Evolutionary conservation across 2,888 invertebrate genomes (phyloP).

Genomic region (Leptinotarsa haldemani): DNA sequence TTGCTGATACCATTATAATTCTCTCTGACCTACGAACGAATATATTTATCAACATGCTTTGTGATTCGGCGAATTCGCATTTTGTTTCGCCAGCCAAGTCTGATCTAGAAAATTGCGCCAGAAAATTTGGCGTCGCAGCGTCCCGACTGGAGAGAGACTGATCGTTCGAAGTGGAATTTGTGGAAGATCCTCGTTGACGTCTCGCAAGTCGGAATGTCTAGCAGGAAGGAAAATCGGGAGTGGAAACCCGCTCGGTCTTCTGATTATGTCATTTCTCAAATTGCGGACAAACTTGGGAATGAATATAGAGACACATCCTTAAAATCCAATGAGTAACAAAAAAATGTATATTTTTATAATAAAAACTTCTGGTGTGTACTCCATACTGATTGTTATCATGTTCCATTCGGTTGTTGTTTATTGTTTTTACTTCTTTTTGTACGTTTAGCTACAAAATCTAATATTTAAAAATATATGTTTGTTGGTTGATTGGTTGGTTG

Average conservation of each 20-base stretch:
- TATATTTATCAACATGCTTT: background rate
- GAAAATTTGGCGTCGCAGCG: slow-evolving; percentile 23
- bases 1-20: background rate
- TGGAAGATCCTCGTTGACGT: slow-evolving; percentile 13
- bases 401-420: too few relatives aligned
- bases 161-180: slow-evolving; percentile 17
- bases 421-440: too few relatives aligned
- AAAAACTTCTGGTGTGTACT: too few relatives aligned
- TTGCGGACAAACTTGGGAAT: background rate
- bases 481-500: too few relatives aligned
- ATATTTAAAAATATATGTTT: too few relatives aligned
- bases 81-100: slow-evolving; percentile 8
- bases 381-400: too few relatives aligned
- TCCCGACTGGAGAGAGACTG: slow-evolving; percentile 6
- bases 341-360: too few relatives aligned
- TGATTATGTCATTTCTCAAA: background rate
- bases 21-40: background rate
- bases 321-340: too few relatives aligned
- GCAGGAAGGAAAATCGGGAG: background rate
- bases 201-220: slow-evolving; percentile 13
- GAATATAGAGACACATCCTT: background rate
- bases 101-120: slow-evolving; percentile 32
- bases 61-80: background rate
- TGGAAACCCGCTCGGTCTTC: background rate
- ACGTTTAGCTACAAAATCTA: too few relatives aligned